Percentiles rank a stretch among this genome's conserved stretches.
These are phyloP conservation scores for Anableps anableps DNA, from an alignment of 2,797 vertebrate genomes.

Conservation along the genomic window DNA sequence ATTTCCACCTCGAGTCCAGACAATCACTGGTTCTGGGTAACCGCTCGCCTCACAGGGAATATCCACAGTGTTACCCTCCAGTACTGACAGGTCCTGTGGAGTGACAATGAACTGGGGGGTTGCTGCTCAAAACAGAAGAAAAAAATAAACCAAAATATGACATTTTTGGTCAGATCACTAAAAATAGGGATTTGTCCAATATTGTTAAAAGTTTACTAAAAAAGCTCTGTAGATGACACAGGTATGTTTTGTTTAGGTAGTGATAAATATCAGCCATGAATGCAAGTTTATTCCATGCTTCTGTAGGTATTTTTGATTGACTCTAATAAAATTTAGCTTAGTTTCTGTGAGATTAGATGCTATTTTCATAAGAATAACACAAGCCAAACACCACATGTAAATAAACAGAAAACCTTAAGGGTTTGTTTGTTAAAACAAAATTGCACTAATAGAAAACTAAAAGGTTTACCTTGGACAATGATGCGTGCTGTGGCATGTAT, in stretches of 20 bases:
- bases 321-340: background rate
- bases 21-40: constrained; percentile 93
- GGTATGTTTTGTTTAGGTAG: no score
- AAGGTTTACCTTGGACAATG: constrained; percentile 91
- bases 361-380: background rate
- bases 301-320: no score
- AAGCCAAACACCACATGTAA: background rate
- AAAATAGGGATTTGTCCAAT: background rate
- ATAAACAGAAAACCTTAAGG: background rate
- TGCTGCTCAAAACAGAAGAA: constrained; percentile 72
- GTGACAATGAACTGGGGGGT: constrained; percentile 92
- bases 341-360: background rate
- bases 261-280: background rate
- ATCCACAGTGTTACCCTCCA: constrained; percentile 94
- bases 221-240: background rate
- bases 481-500: constrained; percentile 92
- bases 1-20: constrained; percentile 95
- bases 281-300: background rate
- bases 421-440: background rate
- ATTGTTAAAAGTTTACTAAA: background rate
- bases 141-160: background rate
- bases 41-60: constrained; percentile 94
- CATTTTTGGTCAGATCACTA: background rate
- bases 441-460: background rate
- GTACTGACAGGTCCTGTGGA: constrained; percentile 90